phyloP scores from a whole-genome alignment of 2,113 vertebrate species.

The Polypterus senegalus region DNA sequence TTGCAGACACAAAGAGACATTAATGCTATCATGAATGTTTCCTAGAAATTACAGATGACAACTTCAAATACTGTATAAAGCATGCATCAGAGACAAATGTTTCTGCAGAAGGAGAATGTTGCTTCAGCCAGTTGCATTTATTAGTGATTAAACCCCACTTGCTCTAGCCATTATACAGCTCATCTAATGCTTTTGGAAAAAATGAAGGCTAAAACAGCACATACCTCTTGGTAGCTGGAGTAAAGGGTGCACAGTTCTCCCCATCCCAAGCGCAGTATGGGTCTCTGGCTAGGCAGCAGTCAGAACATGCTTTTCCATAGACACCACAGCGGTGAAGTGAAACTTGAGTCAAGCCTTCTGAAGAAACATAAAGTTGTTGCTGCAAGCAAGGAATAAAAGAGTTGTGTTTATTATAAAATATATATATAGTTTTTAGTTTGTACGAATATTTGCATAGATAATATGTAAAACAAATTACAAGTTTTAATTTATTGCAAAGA shows the following conservation, averaged over 20 bases:
- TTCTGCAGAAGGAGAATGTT: no score
- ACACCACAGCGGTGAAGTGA: constrained; percentile 60
- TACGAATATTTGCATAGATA: no score
- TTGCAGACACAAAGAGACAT: not conserved
- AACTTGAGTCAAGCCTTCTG: constrained; percentile 65
- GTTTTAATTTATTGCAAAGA: no score
- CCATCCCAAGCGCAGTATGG: constrained; percentile 74
- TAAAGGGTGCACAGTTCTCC: constrained; percentile 61
- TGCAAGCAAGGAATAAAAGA: constrained; percentile 22
- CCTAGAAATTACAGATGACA: no score
- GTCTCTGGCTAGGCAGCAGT: constrained; percentile 70
- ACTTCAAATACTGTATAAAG: not conserved
- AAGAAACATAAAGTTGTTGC: constrained; percentile 75
- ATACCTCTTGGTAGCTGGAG: constrained; percentile 56
- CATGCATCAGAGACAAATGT: not conserved
- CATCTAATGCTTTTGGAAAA: no score
- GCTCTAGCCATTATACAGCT: no score
- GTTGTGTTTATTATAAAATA: not conserved
- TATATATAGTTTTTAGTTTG: no score
- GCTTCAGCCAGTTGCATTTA: no score
- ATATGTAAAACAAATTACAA: no score
- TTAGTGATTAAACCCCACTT: no score
- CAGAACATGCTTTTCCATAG: constrained; percentile 65
- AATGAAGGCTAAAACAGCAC: no score
- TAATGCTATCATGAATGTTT: no score